Conservation (phyloP, 2,113 vertebrate species). For the Campylomormyrus numenius region DNA sequence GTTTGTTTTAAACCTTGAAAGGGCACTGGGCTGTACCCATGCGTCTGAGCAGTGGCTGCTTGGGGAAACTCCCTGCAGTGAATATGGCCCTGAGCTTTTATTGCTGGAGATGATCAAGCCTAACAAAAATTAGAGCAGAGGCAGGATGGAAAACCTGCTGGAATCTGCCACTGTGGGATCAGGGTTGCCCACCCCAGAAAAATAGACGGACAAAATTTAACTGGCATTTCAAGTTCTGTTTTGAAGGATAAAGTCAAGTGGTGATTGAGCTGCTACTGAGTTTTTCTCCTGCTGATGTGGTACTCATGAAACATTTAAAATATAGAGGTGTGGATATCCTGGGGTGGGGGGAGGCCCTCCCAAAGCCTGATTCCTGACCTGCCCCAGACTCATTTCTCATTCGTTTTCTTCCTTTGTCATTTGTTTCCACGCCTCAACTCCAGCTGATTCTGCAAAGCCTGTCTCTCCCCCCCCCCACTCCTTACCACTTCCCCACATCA, state of each 20-base stretch:
- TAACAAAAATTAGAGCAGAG: not conserved
- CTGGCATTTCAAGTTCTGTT: not conserved
- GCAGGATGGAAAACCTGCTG: not conserved
- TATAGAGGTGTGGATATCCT: not conserved
- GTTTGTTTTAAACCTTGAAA: not conserved
- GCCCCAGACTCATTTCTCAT: not conserved
- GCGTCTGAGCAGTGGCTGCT: not conserved
- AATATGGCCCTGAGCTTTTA: not conserved
- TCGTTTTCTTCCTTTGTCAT: not conserved
- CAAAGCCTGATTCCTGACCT: not conserved
- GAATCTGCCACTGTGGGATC: not conserved
- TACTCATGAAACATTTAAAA: not conserved
- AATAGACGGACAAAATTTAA: not conserved
- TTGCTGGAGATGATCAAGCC: not conserved
- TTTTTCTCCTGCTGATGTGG: not conserved
- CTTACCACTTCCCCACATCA: not conserved
- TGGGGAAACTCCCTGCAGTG: not conserved
- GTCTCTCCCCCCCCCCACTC: not conserved
- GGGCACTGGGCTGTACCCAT: not conserved
- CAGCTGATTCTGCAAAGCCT: not conserved
- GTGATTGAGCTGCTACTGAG: not conserved
- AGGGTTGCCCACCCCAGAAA: not conserved
- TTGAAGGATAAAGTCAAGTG: not conserved
- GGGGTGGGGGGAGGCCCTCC: not conserved
- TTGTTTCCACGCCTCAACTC: not conserved